Base-by-base conservation (phyloP, 2,797 vertebrate species). In the Poecilia wingei region DNA sequence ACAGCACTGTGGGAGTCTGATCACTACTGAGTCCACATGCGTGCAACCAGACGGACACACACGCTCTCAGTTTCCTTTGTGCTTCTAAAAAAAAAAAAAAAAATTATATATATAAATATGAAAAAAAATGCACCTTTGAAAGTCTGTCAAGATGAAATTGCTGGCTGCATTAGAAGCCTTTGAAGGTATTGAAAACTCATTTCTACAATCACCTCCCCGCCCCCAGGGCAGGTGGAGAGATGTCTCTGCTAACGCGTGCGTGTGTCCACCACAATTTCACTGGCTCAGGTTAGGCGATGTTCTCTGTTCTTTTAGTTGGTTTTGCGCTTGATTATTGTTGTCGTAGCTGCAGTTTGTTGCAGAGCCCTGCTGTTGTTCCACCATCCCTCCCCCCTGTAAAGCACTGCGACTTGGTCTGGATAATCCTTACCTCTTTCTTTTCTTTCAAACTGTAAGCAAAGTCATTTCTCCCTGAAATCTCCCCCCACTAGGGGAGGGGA, bases 71-170 rank as follows among this genome's bases (percentile, higher is more conserved):
- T 85, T 91, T 84, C 78, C 59, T 88, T 91, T 92, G 81, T 87
- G 84, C 64, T 57, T 73, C 47, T 20, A 76, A 51, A 22, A 51
- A 51, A 51, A 51, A n/a, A 3, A 51, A 41, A 33, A 57, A 45
- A 47, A 69, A 76, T 6, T 18, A 78, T n/a, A 75, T 68, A 66
- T 75, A 83, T 81, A 82, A 46, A 78, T n/a, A 75, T 66, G 53
- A 36, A 43, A 71, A 77, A 68, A 61, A 18, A 51, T 74, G 75
- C 82, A 87, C 87, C 86, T 86, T 92, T 79, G 81, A 88, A 92
- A 92, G 88, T 91, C 90, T 91, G 89, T 94, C 91, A 94, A 91
- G 92, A 92, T 84, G 80, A 94, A 93, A 92, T 92, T 88, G 91
- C 89, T 71, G 86, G 81, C 88, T 91, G 89, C 88, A 91, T 90